phyloP scores from a whole-genome alignment of 1,140 invertebrate genomes.

The Cepaea nemoralis region DNA sequence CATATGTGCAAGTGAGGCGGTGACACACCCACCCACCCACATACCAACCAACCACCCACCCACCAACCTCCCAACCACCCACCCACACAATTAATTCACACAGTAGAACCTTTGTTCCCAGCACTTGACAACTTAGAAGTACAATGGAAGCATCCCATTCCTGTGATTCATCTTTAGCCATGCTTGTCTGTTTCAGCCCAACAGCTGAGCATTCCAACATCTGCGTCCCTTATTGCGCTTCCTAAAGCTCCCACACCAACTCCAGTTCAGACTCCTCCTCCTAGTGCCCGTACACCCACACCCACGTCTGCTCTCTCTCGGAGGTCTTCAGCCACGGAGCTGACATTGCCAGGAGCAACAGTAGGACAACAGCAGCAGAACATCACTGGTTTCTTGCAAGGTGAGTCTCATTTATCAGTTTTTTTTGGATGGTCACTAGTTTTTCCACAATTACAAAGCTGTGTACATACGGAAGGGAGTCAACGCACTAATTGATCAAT shows the following conservation, averaged over 20 bases:
- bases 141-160: not conserved
- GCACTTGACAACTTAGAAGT: too few relatives aligned
- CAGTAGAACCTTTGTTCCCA: too few relatives aligned
- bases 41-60: too few relatives aligned
- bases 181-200: conserved; percentile 48
- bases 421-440: too few relatives aligned
- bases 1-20: too few relatives aligned
- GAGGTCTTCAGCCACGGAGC: conserved; percentile 48
- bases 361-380: conserved; percentile 42
- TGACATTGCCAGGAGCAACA: conserved; percentile 47
- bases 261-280: conserved; percentile 49
- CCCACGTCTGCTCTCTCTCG: conserved; percentile 35
- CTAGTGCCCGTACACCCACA: conserved; percentile 52
- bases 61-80: too few relatives aligned
- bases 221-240: conserved; percentile 35
- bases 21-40: too few relatives aligned
- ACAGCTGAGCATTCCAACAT: conserved; percentile 27
- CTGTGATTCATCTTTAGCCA: not conserved
- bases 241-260: conserved; percentile 54
- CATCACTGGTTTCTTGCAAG: conserved; percentile 47
- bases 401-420: too few relatives aligned
- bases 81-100: too few relatives aligned
- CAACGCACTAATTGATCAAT: too few relatives aligned
- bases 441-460: too few relatives aligned
- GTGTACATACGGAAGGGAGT: too few relatives aligned